A percentile compares a stretch with the other conserved stretches of the same genome.
Evolutionary conservation across 2,113 vertebrate genomes (phyloP).

Genomic region (Sminthopsis crassicaudata): DNA sequence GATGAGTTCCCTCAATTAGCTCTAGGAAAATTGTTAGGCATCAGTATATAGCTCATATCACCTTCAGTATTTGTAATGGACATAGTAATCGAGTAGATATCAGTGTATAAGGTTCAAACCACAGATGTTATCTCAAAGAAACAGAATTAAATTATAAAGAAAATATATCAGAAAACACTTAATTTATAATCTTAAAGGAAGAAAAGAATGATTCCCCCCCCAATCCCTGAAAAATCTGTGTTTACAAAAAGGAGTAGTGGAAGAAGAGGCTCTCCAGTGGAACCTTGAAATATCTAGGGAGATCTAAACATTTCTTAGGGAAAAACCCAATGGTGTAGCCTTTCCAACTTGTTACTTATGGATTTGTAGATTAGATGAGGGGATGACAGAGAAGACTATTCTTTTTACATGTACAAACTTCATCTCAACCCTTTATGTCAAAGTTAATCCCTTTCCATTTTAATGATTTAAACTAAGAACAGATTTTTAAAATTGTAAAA

Average conservation of each 20-base stretch:
- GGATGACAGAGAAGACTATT: neutral
- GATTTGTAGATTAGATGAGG: neutral
- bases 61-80: neutral
- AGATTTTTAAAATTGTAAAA: conserved; percentile 23
- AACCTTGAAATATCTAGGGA: neutral
- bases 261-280: neutral
- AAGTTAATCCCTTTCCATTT: conserved; percentile 67
- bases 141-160: neutral
- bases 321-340: neutral
- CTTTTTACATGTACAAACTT: conserved; percentile 3
- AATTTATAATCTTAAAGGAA: neutral
- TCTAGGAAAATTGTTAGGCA: neutral
- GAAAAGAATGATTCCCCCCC: neutral
- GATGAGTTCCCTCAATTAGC: neutral
- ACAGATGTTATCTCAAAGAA: neutral
- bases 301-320: neutral
- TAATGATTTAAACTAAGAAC: conserved; percentile 61
- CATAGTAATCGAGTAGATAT: neutral
- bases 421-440: conserved; percentile 52
- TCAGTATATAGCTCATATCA: neutral
- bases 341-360: neutral
- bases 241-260: neutral
- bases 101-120: neutral
- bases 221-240: neutral
- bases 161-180: neutral